These are phyloP conservation scores for Danio rerio DNA, from an alignment of 2,113 vertebrate species.

Conservation along the genomic window GRCz12tu NC_133182.1:49611501-49612000, in stretches of 20 bases:
- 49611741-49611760: slow-evolving; percentile 19
- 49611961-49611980: slow-evolving; percentile 32
- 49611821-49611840: slow-evolving; percentile 26
- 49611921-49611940: slow-evolving; percentile 38
- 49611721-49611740: slow-evolving; percentile 30
- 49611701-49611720: neutral
- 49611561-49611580: neutral
- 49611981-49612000: slow-evolving; percentile 34
- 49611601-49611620: neutral
- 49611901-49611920: slow-evolving; percentile 26
- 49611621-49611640: slow-evolving; percentile 10
- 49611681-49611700: slow-evolving; percentile 8
- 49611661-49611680: neutral
- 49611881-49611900: slow-evolving; percentile 30
- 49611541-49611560: neutral
- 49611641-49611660: slow-evolving; percentile 5
- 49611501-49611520: too few species aligned
- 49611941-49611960: slow-evolving; percentile 37
- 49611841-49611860: slow-evolving; percentile 30
- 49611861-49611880: slow-evolving; percentile 34
- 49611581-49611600: neutral
- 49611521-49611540: neutral
- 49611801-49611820: slow-evolving; percentile 9
- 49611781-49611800: slow-evolving; percentile 14
- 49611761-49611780: slow-evolving; percentile 30